Conservation (phyloP, 2,797 vertebrate genomes). For the Sebastes matsubarae region DNA sequence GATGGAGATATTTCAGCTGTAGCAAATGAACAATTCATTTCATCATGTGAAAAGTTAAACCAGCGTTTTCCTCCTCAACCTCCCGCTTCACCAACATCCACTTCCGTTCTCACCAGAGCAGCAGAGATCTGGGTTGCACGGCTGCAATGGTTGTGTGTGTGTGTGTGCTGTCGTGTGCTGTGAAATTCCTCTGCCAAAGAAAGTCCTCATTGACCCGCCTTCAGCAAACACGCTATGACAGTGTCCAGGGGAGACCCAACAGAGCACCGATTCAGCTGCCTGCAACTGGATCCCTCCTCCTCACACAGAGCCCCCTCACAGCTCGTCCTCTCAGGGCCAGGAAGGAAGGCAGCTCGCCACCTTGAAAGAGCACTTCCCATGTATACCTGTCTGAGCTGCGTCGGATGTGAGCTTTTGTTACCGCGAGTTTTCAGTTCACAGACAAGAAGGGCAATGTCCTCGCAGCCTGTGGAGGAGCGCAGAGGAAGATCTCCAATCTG, state of each 20-base stretch:
- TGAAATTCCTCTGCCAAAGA: constrained; percentile 83
- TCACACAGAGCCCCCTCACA: constrained; percentile 68
- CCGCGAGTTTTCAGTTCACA: constrained; percentile 34
- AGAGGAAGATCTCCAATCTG: constrained; percentile 38
- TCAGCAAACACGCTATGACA: constrained; percentile 81
- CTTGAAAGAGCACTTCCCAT: constrained; percentile 75
- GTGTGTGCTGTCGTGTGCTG: constrained; percentile 66
- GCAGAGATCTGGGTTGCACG: constrained; percentile 16
- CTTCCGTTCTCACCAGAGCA: constrained; percentile 46
- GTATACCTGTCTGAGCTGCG: constrained; percentile 65
- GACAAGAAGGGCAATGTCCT: constrained; percentile 68
- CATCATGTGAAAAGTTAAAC: not conserved
- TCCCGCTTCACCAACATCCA: constrained; percentile 28
- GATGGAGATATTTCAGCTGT: not conserved
- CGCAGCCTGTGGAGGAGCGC: constrained; percentile 2
- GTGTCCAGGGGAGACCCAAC: constrained; percentile 81
- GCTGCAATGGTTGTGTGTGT: constrained; percentile 21
- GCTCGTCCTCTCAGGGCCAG: constrained; percentile 54
- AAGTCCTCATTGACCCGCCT: constrained; percentile 80
- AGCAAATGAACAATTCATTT: constrained; percentile 7
- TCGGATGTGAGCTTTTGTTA: constrained; percentile 75
- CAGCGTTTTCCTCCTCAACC: constrained; percentile 15
- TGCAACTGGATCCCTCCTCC: constrained; percentile 80
- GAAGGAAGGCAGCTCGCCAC: constrained; percentile 67
- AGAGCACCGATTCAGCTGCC: constrained; percentile 80